Evolutionary conservation across 2,888 invertebrate species (phyloP).

Genomic region (Leucophenga montana): DNA sequence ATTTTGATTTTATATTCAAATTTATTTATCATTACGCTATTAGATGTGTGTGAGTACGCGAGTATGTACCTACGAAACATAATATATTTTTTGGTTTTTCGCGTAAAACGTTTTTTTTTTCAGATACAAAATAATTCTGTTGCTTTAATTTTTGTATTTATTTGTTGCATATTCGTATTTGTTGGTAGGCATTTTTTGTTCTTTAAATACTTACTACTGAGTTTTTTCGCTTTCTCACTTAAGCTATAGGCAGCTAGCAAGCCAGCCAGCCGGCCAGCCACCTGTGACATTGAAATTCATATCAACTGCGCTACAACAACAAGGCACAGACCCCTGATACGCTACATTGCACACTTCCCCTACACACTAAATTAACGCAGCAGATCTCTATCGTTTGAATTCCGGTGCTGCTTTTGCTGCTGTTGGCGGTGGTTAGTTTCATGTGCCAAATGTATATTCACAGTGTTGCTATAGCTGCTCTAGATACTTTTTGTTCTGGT

Average conservation of each 20-base stretch:
- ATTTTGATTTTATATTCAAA: conserved; percentile 62
- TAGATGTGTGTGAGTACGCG: no score
- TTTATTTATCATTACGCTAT: conserved; percentile 45
- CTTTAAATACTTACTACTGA: background rate
- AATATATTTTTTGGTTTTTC: no score
- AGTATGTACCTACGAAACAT: no score
- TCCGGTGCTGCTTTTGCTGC: background rate
- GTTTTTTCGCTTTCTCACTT: background rate
- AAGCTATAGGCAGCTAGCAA: no score
- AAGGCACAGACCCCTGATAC: background rate
- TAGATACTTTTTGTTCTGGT: no score
- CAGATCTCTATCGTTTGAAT: conserved; percentile 1
- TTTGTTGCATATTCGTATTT: background rate
- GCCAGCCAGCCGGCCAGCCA: conserved; percentile 1
- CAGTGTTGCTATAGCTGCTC: no score
- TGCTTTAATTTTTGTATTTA: conserved; percentile 4
- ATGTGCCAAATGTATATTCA: conserved; percentile 14
- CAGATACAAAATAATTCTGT: background rate
- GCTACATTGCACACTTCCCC: no score
- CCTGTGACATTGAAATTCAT: conserved; percentile 25
- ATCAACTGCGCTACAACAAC: background rate
- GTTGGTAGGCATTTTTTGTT: background rate
- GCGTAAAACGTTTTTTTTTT: background rate
- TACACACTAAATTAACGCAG: background rate
- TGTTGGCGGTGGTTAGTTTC: conserved; percentile 6